Evolutionary conservation across 2,888 invertebrate species (phyloP), one percentile per base, ranked within the genome.

Genomic region (Amblyteles armatorius): DNA sequence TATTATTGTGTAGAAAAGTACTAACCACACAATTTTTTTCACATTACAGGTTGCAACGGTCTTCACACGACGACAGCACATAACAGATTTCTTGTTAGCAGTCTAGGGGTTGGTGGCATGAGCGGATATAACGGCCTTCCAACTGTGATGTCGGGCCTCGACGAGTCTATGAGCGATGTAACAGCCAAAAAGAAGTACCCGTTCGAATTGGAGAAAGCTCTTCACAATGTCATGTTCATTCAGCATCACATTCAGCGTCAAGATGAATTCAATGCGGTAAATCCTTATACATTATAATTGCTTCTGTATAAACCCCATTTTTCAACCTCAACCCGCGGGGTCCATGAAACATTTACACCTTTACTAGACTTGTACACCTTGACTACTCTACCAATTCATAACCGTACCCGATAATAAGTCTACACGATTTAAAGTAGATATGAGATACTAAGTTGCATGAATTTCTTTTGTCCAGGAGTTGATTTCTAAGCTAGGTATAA

Each of bases 181-280:
- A 97, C 96, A 19, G 95, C 96, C 4, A 95, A 97, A 85, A 98
- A 97, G 94, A 98, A 98, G 93, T 98, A 98, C 94, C 98, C 98
- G 0, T 98, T 98, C 92, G 98, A 98, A 93, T 95, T 98, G 91
- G 98, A 98, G 93, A 98, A 98, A 92, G 98, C 98, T 68, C 97
- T 99, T 88, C 98, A 98, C 93, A 98, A 98, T 93, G 98, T 98
- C 74, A 98, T 98, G 97, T 99, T 98, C 93, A 98, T 99, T 88
- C 98, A 98, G 91, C 98, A 98, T 93, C 98, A 98, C 92, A 98
- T 98, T 94, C 97, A 97, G 92, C 95, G 98, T n/a, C 98, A 98
- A 94, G 98, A 98, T 93, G 98, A 98, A 93, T 98, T 98, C 94
- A 98, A 98, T 95, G 98, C 98, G 94, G 98, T 98, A 94, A 95